These are phyloP conservation scores for Burhinus oedicnemus DNA, from an alignment of 2,113 vertebrate genomes.

Conservation along the genomic window DNA sequence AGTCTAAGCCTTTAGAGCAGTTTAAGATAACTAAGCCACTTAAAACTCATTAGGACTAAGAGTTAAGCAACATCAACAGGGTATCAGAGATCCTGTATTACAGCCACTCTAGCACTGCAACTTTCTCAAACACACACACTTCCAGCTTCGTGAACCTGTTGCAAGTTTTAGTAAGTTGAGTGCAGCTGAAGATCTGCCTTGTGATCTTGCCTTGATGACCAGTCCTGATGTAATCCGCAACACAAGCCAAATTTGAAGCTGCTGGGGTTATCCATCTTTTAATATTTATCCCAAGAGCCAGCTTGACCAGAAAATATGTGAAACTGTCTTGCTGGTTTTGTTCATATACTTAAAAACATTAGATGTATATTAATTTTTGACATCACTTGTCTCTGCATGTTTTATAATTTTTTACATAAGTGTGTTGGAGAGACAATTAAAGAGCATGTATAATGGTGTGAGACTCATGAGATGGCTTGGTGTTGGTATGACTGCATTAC, in stretches of 20 bases:
- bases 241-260: background rate
- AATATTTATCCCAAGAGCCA: background rate
- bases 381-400: background rate
- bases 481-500: background rate
- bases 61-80: background rate
- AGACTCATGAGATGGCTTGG: background rate
- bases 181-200: background rate
- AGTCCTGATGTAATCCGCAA: background rate
- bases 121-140: background rate
- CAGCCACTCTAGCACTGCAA: background rate
- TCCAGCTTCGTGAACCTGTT: background rate
- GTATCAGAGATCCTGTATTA: background rate
- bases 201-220: background rate
- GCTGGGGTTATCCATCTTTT: background rate
- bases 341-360: background rate
- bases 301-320: background rate
- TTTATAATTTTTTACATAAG: background rate
- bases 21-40: conserved; percentile 20
- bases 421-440: background rate
- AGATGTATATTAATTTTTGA: background rate
- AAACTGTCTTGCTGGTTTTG: background rate
- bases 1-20: background rate
- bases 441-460: background rate
- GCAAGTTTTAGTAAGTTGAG: background rate
- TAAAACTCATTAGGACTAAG: background rate